Evolutionary conservation across 92 coral and sea anemone species (phyloP).

Genomic region (Bergia puertoricense): DNA sequence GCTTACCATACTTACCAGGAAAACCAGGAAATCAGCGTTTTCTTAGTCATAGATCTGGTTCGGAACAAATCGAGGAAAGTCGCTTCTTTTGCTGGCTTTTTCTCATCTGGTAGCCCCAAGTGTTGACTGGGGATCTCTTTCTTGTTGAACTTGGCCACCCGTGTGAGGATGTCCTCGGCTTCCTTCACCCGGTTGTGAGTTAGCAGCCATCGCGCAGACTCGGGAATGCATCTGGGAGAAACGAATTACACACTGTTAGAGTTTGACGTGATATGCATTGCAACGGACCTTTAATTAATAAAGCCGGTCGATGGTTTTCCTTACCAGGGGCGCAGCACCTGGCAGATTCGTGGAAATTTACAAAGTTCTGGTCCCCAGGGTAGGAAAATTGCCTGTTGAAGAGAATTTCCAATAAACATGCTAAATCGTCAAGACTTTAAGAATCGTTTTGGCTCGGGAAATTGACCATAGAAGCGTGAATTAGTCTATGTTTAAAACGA

Average conservation of each 20-base stretch:
- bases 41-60: slow-evolving; percentile 74
- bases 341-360: no score
- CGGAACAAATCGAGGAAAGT: slow-evolving; percentile 84
- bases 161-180: slow-evolving; percentile 66
- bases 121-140: slow-evolving; percentile 62
- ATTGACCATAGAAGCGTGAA: no score
- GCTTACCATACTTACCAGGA: slow-evolving; percentile 72
- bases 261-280: not conserved
- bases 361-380: no score
- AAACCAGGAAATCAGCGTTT: slow-evolving; percentile 86
- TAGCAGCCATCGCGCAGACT: slow-evolving; percentile 87
- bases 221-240: slow-evolving; percentile 76
- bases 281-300: no score
- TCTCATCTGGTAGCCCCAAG: slow-evolving; percentile 76
- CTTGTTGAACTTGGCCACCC: slow-evolving; percentile 87
- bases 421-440: no score
- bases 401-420: no score
- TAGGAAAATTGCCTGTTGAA: no score
- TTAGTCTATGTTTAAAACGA: no score
- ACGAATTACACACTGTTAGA: not conserved
- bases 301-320: no score
- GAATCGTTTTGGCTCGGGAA: no score
- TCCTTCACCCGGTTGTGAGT: slow-evolving; percentile 69
- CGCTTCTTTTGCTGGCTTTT: slow-evolving; percentile 55
- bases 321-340: no score